Conservation (phyloP, 2,797 vertebrate species). For the Champsocephalus esox region DNA sequence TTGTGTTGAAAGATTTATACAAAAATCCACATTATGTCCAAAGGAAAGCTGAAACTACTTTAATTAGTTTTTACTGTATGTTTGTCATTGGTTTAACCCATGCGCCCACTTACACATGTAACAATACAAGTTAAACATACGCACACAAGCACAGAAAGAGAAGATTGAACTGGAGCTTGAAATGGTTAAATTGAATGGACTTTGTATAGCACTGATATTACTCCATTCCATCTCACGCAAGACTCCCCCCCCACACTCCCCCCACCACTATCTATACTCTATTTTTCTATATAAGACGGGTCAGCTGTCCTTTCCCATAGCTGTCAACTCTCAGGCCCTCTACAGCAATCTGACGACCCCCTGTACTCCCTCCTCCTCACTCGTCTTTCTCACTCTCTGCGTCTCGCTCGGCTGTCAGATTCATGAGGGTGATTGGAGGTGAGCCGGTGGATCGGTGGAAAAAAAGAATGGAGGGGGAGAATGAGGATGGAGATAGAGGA, state of each 20-base stretch:
- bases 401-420: conserved; percentile 46
- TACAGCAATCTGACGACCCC: conserved; percentile 60
- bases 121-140: neutral
- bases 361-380: conserved; percentile 13
- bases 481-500: conserved; percentile 12
- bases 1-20: no score
- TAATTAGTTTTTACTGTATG: neutral
- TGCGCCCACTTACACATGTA: neutral
- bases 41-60: no score
- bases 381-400: neutral
- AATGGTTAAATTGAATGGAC: conserved; percentile 52
- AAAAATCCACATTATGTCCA: no score
- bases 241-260: conserved; percentile 23
- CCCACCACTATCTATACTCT: conserved; percentile 43
- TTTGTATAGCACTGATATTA: conserved; percentile 59
- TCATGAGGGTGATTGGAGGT: conserved; percentile 69
- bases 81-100: neutral
- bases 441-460: conserved; percentile 75
- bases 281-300: conserved; percentile 50
- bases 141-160: conserved; percentile 6
- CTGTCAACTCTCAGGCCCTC: conserved; percentile 73
- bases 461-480: conserved; percentile 23
- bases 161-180: conserved; percentile 31
- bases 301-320: conserved; percentile 71
- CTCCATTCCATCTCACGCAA: conserved; percentile 37